These are phyloP conservation scores for Nixonia krombeini DNA, from an alignment of 1,140 invertebrate species.

Conservation along the genomic window DNA sequence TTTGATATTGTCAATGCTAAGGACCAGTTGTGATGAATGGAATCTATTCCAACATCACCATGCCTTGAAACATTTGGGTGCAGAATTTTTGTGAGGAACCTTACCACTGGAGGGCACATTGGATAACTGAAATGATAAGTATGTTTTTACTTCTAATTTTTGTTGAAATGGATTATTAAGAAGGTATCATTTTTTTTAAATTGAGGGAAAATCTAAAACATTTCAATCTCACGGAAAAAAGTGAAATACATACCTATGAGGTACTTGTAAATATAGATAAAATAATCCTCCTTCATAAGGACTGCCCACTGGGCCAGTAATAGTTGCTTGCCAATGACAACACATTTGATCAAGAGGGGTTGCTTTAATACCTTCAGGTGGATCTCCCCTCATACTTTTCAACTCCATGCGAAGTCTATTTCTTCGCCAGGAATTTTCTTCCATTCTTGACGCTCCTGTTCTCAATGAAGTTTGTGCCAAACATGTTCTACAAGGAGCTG, in stretches of 20 bases:
- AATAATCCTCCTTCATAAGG: constrained; percentile 96
- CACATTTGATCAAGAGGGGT: constrained; percentile 84
- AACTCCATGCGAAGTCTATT: constrained; percentile 83
- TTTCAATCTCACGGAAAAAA: background rate
- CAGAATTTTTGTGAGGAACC: constrained; percentile 91
- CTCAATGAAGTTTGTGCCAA: constrained; percentile 82
- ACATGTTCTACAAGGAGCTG: constrained; percentile 83
- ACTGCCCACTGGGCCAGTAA: constrained; percentile 89
- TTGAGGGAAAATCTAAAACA: background rate
- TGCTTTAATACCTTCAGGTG: constrained; percentile 91
- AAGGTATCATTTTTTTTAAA: background rate
- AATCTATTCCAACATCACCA: constrained; percentile 96
- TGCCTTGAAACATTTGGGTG: constrained; percentile 96
- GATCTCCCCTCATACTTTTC: constrained; percentile 83
- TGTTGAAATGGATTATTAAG: background rate
- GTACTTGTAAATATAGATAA: constrained; percentile 92
- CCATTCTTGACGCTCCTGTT: constrained; percentile 73
- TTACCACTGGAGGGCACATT: constrained; percentile 89
- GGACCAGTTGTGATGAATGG: constrained; percentile 96
- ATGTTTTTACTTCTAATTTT: constrained; percentile 12
- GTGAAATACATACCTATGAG: constrained; percentile 75
- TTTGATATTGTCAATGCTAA: constrained; percentile 93
- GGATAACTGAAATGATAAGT: constrained; percentile 83
- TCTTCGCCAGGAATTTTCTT: constrained; percentile 82
- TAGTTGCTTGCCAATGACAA: constrained; percentile 93